Percentiles rank a stretch among this genome's conserved stretches.
These are phyloP conservation scores for Pachymerium ferrugineum DNA, from an alignment of 2,888 invertebrate species.

Conservation along the genomic window DNA sequence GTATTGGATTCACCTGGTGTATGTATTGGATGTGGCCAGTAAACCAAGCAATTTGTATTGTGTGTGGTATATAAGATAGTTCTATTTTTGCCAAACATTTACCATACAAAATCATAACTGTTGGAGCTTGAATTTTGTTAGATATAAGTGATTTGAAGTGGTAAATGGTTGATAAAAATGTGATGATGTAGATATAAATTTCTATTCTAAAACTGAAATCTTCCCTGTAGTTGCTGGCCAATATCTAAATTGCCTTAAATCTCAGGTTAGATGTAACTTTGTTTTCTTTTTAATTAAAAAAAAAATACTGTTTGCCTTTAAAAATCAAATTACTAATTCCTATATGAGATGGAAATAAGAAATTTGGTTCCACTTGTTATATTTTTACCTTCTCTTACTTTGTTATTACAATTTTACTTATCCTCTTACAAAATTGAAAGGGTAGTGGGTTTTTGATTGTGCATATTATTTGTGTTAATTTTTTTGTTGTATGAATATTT, in stretches of 20 bases:
- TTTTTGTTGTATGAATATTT: constrained; percentile 19
- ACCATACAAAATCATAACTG: neutral
- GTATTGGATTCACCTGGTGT: constrained; percentile 2
- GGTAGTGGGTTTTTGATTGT: constrained; percentile 23
- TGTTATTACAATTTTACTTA: neutral
- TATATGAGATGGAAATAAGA: neutral
- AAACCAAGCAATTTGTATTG: neutral
- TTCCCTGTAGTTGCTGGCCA: constrained; percentile 23
- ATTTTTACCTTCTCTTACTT: neutral
- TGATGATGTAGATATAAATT: neutral
- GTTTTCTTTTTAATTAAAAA: constrained; percentile 3
- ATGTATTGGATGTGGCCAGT: constrained; percentile 18
- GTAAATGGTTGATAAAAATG: neutral
- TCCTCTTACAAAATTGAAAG: neutral
- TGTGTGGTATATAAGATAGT: neutral
- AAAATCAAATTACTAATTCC: constrained; percentile 7
- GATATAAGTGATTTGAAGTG: neutral
- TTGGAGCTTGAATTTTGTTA: neutral
- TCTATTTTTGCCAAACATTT: neutral
- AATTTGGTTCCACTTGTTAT: neutral
- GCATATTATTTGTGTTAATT: constrained; percentile 12
- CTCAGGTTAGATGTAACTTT: constrained; percentile 24
- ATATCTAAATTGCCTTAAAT: constrained; percentile 29
- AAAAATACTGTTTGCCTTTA: constrained; percentile 21
- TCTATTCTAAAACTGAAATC: neutral